These are phyloP conservation scores for Pheosia gnoma DNA, from an alignment of 2,888 invertebrate genomes.

Conservation along the genomic window DNA sequence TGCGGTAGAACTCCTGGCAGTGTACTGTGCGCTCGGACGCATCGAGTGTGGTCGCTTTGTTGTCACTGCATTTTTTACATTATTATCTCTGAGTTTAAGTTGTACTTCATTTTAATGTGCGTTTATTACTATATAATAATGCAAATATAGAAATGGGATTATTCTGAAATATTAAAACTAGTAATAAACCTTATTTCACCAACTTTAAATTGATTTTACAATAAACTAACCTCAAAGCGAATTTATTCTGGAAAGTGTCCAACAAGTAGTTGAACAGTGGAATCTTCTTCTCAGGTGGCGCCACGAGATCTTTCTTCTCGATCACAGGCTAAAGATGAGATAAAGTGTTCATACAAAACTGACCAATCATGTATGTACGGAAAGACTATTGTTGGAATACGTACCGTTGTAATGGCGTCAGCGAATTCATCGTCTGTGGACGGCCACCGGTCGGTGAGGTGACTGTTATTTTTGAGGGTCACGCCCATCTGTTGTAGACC, in stretches of 20 bases:
- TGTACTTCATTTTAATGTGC: too few species aligned
- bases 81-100: neutral
- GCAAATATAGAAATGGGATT: too few species aligned
- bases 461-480: conserved; percentile 48
- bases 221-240: conserved; percentile 51
- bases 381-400: neutral
- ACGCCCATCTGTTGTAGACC: conserved; percentile 62
- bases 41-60: conserved; percentile 32
- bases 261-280: conserved; percentile 68
- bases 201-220: neutral
- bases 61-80: conserved; percentile 37
- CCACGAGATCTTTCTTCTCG: conserved; percentile 78
- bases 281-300: conserved; percentile 58
- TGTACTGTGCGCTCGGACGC: conserved; percentile 40
- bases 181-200: too few species aligned
- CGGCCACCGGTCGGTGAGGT: conserved; percentile 57
- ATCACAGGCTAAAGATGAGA: conserved; percentile 66
- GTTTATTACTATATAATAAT: too few species aligned
- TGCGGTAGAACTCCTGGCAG: conserved; percentile 70
- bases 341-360: neutral
- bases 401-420: conserved; percentile 84
- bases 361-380: too few species aligned
- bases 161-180: too few species aligned
- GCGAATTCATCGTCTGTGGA: conserved; percentile 83
- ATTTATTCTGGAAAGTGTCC: conserved; percentile 67